phyloP scores from a whole-genome alignment of 2,797 vertebrate species.

The Anableps anableps region DNA sequence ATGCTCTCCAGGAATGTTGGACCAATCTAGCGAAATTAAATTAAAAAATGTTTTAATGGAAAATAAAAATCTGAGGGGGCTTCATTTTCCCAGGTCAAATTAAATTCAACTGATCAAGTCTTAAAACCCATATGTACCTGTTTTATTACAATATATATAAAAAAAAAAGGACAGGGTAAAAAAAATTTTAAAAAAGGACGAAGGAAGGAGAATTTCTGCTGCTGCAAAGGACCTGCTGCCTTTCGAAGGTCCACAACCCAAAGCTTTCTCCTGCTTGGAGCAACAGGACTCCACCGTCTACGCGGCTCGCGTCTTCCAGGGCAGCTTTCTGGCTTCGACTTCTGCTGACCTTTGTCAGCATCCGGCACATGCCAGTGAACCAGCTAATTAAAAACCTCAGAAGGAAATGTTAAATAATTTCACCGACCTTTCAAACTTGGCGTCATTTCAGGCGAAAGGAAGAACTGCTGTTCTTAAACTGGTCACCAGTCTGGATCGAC shows the following conservation, averaged over 20 bases:
- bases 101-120: neutral
- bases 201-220: neutral
- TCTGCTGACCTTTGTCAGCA: neutral
- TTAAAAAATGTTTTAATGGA: neutral
- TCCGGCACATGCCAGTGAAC: neutral
- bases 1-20: slow-evolving; percentile 15
- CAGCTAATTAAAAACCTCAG: neutral
- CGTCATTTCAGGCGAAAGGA: neutral
- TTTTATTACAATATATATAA: neutral
- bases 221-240: neutral
- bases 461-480: neutral
- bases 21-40: neutral
- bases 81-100: neutral
- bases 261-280: neutral
- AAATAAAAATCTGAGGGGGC: neutral
- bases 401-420: neutral
- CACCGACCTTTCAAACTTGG: neutral
- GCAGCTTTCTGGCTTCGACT: neutral
- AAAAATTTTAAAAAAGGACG: too few relatives aligned
- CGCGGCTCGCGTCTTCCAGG: neutral
- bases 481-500: too few relatives aligned
- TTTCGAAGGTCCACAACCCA: neutral
- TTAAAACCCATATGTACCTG: neutral
- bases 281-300: neutral
- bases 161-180: too few relatives aligned